Base-by-base conservation (phyloP, 2,797 vertebrate species). In the Syngnathus rostellatus region DNA sequence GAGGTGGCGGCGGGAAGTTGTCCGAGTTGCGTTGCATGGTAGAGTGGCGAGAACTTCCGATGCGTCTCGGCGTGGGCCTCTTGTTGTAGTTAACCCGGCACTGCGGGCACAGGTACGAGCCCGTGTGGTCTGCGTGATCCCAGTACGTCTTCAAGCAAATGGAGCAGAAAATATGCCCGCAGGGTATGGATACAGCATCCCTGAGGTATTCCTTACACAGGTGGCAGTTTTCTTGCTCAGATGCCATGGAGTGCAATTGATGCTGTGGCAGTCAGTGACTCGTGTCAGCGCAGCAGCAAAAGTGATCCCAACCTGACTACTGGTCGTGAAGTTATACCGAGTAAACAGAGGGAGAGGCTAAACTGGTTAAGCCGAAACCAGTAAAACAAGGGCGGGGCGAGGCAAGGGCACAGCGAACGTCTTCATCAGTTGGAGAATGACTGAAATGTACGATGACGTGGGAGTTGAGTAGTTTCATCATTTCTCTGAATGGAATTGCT, bases 361-460 rank as follows among this genome's bases (percentile, higher is more conserved):
- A 93, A 93, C 92, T 87, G 92, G 92, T 93, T 93, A 63, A 87
- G 83, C 91, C 90, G 92, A 93, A 91, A 93, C 92, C 86, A 80
- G 85, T 85, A 81, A 87, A 90, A 87, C 72, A 81, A 84, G 82
- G 81, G 89, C 72, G 88, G 87, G 90, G 87, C 81, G 70, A 86
- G 69, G 70, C 78, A 78, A 76, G 78, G 80, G 79, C 76, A 83
- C 65, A 73, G 73, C 72, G n/a, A 83, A 72, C 68, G 68, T 54
- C 54, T 75, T 68, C 62, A 79, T 79, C 70, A 63, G 67, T 81
- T 76, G 69, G 68, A 73, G 70, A 77, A 90, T 82, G 80, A 86
- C 76, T 78, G 64, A 86, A 83, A 64, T 87, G 79, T 79, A 25
- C 67, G 53, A 80, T 86, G 63, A 65, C 19, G 72, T 41, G 19